Evolutionary conservation across 2,113 vertebrate species (phyloP), one percentile per base, ranked within the genome.

Genomic region (Gasterosteus nipponicus): DNA sequence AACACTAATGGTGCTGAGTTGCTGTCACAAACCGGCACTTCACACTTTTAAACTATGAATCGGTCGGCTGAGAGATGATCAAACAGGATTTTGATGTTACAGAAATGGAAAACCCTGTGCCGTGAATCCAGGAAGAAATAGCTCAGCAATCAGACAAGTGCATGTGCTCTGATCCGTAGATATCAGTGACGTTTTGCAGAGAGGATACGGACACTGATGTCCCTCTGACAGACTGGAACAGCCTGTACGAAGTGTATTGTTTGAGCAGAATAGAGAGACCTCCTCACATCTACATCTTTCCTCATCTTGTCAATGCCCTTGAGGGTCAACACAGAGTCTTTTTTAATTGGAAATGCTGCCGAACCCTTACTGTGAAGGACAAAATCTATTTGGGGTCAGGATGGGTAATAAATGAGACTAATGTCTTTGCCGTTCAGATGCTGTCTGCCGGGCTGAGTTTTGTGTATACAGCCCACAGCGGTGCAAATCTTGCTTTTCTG

Each of bases 161-260:
- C 26, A 16, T 31, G 69, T 29, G 38, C 75, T 84, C 41, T 78
- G 81, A 86, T 89, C 60, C 67, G 54, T 49, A 54, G 22, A 73
- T 47, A 73, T 58, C 79, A 29, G 42, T 59, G 74, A 72, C 84
- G 82, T 83, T 87, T 71, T 79, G 64, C 66, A 68, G 81, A 84
- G 65, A 83, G 67, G 74, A n/a, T 73, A 59, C 57, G 73, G 51
- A 80, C 67, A 18, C 73, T 38, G n/a, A 77, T 74, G 79, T 61
- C 89, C 51, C 53, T 87, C 83, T 81, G 82, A 80, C 74, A 82
- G 75, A 78, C 69, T 31, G 68, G 53, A 70, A 64, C 39, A 38
- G 59, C 74, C 86, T 84, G 87, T 89, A 87, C 87, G 87, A 89
- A 89, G 79, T 68, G 57, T 82, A 91, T 89, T 88, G 92, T 90